These are phyloP conservation scores for Thyatira batis DNA, from an alignment of 2,888 invertebrate species.

Conservation along the genomic window DNA sequence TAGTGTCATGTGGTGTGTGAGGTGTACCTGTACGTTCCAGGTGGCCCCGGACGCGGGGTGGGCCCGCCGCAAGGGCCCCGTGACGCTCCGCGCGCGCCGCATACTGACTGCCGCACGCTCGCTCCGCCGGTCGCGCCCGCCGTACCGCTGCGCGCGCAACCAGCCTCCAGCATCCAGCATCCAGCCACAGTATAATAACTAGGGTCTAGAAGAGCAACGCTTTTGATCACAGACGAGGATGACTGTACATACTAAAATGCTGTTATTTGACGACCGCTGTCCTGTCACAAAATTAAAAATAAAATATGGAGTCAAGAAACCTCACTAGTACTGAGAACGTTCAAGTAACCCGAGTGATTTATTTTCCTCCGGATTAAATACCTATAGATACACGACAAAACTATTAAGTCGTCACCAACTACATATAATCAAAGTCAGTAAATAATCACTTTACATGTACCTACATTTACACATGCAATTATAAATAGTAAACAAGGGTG, in stretches of 20 bases:
- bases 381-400: too few species aligned
- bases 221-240: not conserved
- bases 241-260: not conserved
- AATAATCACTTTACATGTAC: too few species aligned
- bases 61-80: slow-evolving; percentile 85
- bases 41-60: slow-evolving; percentile 91
- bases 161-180: slow-evolving; percentile 70
- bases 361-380: too few species aligned
- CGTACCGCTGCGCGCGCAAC: slow-evolving; percentile 59
- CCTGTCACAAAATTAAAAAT: not conserved
- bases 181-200: slow-evolving; percentile 12
- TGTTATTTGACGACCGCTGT: not conserved
- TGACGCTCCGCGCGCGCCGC: slow-evolving; percentile 78
- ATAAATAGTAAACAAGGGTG: too few species aligned
- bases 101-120: slow-evolving; percentile 70
- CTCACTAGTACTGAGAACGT: too few species aligned
- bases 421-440: too few species aligned
- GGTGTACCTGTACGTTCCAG: slow-evolving; percentile 89
- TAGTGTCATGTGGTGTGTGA: slow-evolving; percentile 30
- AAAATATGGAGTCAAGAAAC: too few species aligned
- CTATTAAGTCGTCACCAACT: too few species aligned
- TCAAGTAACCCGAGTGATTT: too few species aligned
- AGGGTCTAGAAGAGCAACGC: not conserved
- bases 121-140: too few species aligned
- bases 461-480: too few species aligned